Percentiles rank a stretch among this genome's conserved stretches.
Evolutionary conservation across 2,113 vertebrate genomes (phyloP).

Genomic region (Puffinus mauretanicus): DNA sequence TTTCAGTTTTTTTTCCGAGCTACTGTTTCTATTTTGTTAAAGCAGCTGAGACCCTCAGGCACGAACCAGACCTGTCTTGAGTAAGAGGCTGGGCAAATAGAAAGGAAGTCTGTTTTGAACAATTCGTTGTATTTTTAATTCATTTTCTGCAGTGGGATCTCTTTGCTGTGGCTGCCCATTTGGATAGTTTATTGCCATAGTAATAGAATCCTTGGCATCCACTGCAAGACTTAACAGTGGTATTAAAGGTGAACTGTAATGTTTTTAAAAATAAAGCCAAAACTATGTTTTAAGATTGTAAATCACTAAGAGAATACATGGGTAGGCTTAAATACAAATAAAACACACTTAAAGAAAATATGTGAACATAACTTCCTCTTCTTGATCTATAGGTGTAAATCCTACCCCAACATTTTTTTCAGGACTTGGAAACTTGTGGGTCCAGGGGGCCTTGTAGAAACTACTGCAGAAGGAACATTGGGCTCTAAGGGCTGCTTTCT

Average conservation of each 20-base stretch:
- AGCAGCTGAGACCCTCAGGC: neutral
- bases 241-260: slow-evolving; percentile 2
- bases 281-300: neutral
- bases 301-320: slow-evolving; percentile 7
- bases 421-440: slow-evolving; percentile 14
- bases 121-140: neutral
- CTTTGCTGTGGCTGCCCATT: neutral
- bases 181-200: neutral
- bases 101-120: neutral
- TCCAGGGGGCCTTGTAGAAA: slow-evolving; percentile 49
- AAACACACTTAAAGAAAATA: slow-evolving; percentile 17
- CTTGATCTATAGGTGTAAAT: slow-evolving; percentile 56
- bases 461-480: neutral
- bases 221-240: neutral
- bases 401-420: neutral
- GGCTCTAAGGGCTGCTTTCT: slow-evolving; percentile 26
- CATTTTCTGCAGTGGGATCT: neutral
- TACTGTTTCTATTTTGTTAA: neutral
- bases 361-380: slow-evolving; percentile 12
- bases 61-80: neutral
- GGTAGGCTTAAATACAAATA: slow-evolving; percentile 37
- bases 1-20: neutral
- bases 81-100: neutral
- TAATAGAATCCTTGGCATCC: neutral
- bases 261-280: neutral